Evolutionary conservation across 2,888 invertebrate species (phyloP).

Genomic region (Diplazon laetatorius): DNA sequence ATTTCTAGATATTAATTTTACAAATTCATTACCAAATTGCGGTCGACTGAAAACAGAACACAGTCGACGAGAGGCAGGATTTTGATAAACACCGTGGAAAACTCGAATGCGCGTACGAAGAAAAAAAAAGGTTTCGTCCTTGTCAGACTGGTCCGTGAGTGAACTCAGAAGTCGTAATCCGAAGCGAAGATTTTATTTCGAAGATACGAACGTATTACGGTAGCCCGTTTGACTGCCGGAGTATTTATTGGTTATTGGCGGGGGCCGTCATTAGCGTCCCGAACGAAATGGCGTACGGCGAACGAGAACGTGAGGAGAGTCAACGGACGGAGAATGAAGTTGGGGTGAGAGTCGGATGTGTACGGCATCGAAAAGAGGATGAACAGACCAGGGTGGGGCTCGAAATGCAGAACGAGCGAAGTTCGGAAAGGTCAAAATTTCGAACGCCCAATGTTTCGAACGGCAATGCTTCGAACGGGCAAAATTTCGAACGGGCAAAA

Average conservation of each 20-base stretch:
- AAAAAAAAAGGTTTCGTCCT: constrained; percentile 14
- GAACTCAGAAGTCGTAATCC: constrained; percentile 22
- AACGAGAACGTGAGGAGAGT: constrained; percentile 18
- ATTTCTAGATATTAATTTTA: too few species aligned
- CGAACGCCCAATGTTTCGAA: too few species aligned
- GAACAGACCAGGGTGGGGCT: constrained; percentile 53
- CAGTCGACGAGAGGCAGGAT: constrained; percentile 48
- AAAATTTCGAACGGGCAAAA: too few species aligned
- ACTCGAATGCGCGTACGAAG: constrained; percentile 9
- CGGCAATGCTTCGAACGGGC: too few species aligned
- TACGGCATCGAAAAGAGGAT: constrained; percentile 37
- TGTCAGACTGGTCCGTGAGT: not conserved
- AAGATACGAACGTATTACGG: constrained; percentile 79
- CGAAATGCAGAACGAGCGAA: constrained; percentile 72
- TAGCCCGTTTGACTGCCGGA: constrained; percentile 78
- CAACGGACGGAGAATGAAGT: constrained; percentile 50
- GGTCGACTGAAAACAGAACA: too few species aligned
- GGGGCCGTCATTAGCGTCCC: constrained; percentile 81
- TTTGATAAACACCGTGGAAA: constrained; percentile 59
- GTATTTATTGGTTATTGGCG: constrained; percentile 81
- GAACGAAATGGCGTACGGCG: constrained; percentile 67
- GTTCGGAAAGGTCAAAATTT: too few species aligned
- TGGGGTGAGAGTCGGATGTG: constrained; percentile 28
- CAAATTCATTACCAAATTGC: too few species aligned
- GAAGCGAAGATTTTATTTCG: constrained; percentile 71